Evolutionary conservation across 1,140 invertebrate species (phyloP), one percentile per base, ranked within the genome.

Genomic region (Trichonephila clavipes): DNA sequence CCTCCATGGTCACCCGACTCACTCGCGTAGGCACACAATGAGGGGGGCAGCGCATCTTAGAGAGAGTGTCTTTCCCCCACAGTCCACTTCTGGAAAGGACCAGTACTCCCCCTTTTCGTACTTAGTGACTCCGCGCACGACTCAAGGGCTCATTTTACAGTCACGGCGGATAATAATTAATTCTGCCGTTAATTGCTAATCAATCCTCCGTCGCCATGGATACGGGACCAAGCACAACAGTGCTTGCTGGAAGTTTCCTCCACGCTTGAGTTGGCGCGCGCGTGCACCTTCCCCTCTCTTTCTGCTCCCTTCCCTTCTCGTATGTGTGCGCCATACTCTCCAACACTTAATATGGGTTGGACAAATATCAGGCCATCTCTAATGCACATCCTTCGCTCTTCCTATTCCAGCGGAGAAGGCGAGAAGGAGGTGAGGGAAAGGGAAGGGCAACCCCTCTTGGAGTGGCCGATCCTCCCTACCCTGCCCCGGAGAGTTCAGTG

Each of bases 121-220:
- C 90, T 93, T 93, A 89, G 94, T 90, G 91, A 94, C 91, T 94
- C 88, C 24, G 87, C 90, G 59, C 90, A 94, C 82, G 94, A 94
- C 91, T 90, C 92, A 94, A 94, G 92, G 83, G 88, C 83, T 94
- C 83, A 94, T 94, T 94, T 93, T 94, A 94, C 89, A 92, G 92
- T 94, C 92, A 94, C 94, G 94, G 92, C 94, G 92, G 92, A 94
- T 94, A 94, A 94, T 94, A 94, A 94, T 94, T 94, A 94, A 94
- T 94, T 94, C 94, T 92, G 72, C 89, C 86, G 94, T 94, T 94
- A 94, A 94, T 94, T 94, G 92, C 94, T 94, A 94, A 94, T 94
- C 94, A 94, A 94, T 94, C 94, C 94, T 88, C 86, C 44, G 89
- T 94, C 40, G 66, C 92, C 90, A 94, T 94, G 81, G 92, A 83